phyloP scores from a whole-genome alignment of 92 coral and sea anemone species.

The Heteractis magnifica region DNA sequence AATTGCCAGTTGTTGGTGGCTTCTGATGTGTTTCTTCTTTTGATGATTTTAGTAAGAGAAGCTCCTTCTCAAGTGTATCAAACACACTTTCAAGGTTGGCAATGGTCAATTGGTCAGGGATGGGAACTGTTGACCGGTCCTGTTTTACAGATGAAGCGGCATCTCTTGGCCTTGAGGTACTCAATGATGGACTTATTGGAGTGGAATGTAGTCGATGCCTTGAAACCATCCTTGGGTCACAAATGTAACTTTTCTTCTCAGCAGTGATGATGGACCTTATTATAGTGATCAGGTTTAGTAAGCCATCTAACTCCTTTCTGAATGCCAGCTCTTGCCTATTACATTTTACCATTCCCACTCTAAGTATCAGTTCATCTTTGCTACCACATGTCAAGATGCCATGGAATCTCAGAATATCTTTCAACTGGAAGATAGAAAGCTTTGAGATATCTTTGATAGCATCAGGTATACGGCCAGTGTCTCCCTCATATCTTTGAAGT shows the following conservation, averaged over 20 bases:
- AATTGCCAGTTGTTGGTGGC: not conserved
- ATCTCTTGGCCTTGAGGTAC: slow-evolving; percentile 16
- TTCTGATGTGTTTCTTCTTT: not conserved
- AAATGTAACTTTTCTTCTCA: slow-evolving; percentile 14
- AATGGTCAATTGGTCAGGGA: not conserved
- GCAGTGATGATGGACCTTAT: slow-evolving; percentile 7
- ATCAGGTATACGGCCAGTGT: slow-evolving; percentile 30
- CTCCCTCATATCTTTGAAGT: slow-evolving; percentile 49
- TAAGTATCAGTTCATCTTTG: slow-evolving; percentile 57
- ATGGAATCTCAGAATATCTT: slow-evolving; percentile 55
- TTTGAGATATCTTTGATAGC: slow-evolving; percentile 52
- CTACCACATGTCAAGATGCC: slow-evolving; percentile 63
- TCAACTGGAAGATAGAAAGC: slow-evolving; percentile 45
- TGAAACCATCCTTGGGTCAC: slow-evolving; percentile 9
- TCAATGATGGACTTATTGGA: slow-evolving; percentile 9
- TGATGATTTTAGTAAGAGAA: not conserved
- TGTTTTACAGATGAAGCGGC: not conserved
- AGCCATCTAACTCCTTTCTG: slow-evolving; percentile 38
- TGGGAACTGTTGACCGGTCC: not conserved
- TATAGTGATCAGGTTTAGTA: slow-evolving; percentile 16
- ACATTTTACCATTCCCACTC: slow-evolving; percentile 61
- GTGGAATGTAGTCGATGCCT: slow-evolving; percentile 8
- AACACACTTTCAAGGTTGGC: slow-evolving; percentile 13
- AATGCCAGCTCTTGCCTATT: slow-evolving; percentile 48
- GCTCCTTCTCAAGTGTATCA: slow-evolving; percentile 12